Evolutionary conservation across 2,888 invertebrate genomes (phyloP), one percentile per base, ranked within the genome.

Genomic region (Leucophenga montana): DNA sequence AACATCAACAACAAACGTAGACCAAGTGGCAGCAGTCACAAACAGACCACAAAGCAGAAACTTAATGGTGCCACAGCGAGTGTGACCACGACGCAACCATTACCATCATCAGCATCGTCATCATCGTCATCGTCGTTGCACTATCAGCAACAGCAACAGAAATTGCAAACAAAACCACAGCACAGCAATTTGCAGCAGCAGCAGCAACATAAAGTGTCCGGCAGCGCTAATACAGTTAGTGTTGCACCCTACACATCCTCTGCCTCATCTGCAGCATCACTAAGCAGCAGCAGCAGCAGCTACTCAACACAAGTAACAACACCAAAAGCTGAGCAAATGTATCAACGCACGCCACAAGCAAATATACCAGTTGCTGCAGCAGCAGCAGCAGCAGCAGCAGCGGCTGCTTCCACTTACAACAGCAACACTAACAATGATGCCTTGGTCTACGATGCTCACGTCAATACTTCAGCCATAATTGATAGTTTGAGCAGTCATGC

Each of bases 381-480:
- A 18, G 73, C 71, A 62, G 75, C 71, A 59, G 74, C 79, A 0
- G 59, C 78, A 14, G 72, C 68, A 69, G 71, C 66, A 74, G 31
- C 71, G 73, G 61, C 71, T 74, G 73, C 66, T 33, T 57, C 66
- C 22, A 54, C 73, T 1, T 67, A 76, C 50, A 76, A 73, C 75
- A 76, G 66, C 66, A 79, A 69, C 65, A 75, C 39, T 67, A 79
- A 69, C 65, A 75, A 48, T 67, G 81, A 81, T 72, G 84, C 85
- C 68, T 80, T 88, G 71, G 85, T 86, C 72, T 88, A 88, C 73
- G 87, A 87, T 84, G 77, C 83, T 3, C 87, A 87, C 80, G 88
- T 87, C 73, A 88, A 88, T 78, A 85, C 89, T 57, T 87, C 89
- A 66, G 87, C 89, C 48, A 84, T 89, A 73, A 88, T 89, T 77